A percentile compares a stretch with the other conserved stretches of the same genome.
Evolutionary conservation across 2,797 vertebrate species (phyloP).

Genomic region (Lates japonicus): DNA sequence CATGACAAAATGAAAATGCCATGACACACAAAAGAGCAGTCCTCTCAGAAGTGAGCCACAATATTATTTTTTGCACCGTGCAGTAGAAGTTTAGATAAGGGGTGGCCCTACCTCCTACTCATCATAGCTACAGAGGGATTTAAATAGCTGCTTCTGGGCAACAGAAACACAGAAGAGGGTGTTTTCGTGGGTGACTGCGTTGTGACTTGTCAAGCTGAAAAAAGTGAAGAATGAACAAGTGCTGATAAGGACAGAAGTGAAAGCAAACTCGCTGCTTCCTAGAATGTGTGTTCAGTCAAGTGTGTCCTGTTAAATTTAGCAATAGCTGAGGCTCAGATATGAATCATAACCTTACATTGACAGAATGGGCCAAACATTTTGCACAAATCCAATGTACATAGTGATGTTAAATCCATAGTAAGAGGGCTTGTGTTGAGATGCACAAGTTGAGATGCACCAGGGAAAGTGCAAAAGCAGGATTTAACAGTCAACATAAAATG

Average conservation of each 20-base stretch:
- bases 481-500: neutral
- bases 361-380: neutral
- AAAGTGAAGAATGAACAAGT: neutral
- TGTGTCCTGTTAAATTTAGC: constrained; percentile 9
- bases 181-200: neutral
- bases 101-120: neutral
- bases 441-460: neutral
- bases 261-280: constrained; percentile 35
- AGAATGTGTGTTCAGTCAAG: neutral
- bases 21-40: neutral
- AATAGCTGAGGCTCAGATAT: neutral
- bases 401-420: neutral
- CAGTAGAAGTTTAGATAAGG: neutral
- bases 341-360: neutral
- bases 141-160: neutral
- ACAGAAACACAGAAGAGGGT: neutral
- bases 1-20: neutral
- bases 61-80: neutral
- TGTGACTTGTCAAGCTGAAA: constrained; percentile 20
- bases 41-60: neutral
- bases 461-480: neutral
- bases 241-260: constrained; percentile 11
- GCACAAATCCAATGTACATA: neutral
- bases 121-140: neutral
- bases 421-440: neutral